A percentile compares a stretch with the other conserved stretches of the same genome.
Conservation (phyloP, 1,140 invertebrate genomes). For the Plodia interpunctella region DNA sequence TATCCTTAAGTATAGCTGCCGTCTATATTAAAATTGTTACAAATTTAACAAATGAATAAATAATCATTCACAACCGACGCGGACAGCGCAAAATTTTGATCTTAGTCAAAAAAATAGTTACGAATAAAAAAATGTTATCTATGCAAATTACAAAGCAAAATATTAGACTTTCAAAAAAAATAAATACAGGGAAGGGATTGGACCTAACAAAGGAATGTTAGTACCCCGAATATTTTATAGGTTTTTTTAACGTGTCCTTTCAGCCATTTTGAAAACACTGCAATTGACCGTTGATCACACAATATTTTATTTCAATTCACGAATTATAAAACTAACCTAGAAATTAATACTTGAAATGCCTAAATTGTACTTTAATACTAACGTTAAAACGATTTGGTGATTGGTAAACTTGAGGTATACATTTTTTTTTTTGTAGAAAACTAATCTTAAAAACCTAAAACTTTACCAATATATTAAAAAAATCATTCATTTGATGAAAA, state of each 20-base stretch:
- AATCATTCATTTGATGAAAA: conserved; percentile 67
- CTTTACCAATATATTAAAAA: conserved; percentile 58
- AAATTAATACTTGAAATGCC: conserved; percentile 47
- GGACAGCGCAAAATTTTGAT: conserved; percentile 24
- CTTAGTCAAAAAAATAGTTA: neutral
- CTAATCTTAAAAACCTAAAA: conserved; percentile 31
- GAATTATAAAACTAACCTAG: conserved; percentile 31
- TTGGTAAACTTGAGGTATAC: conserved; percentile 74
- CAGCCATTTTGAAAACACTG: conserved; percentile 24
- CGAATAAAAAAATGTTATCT: conserved; percentile 35
- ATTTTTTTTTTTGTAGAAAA: conserved; percentile 36
- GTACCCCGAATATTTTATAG: conserved; percentile 24
- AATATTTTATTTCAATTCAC: conserved; percentile 25
- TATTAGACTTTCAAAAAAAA: conserved; percentile 61
- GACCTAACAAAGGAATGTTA: conserved; percentile 47
- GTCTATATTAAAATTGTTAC: conserved; percentile 62
- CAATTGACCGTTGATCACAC: neutral
- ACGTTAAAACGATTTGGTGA: conserved; percentile 71
- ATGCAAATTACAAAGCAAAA: conserved; percentile 70
- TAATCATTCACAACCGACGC: conserved; percentile 59
- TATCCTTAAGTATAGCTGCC: conserved; percentile 69
- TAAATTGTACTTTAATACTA: conserved; percentile 38
- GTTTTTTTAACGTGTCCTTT: conserved; percentile 13
- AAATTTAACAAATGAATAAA: conserved; percentile 68
- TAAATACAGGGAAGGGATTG: conserved; percentile 64